phyloP scores from a whole-genome alignment of 1,140 invertebrate genomes.

The Neodiprion virginianus region DNA sequence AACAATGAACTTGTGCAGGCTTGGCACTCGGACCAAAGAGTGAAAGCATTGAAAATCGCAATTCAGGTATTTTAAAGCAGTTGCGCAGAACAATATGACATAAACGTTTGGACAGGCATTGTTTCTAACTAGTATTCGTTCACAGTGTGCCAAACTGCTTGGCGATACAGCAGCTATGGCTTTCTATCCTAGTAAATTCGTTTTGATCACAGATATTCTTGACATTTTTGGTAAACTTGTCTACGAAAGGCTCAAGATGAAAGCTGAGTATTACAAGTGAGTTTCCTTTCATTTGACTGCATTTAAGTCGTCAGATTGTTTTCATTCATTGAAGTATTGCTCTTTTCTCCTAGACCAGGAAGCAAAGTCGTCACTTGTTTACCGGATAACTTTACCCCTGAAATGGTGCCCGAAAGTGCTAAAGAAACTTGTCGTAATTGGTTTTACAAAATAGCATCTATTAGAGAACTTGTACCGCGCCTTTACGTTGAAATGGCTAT shows the following conservation, averaged over 20 bases:
- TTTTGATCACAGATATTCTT: conserved; percentile 93
- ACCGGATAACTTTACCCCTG: conserved; percentile 74
- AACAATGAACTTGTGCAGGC: conserved; percentile 88
- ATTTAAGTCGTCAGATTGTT: conserved; percentile 11
- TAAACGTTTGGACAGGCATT: neutral
- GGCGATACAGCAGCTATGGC: conserved; percentile 86
- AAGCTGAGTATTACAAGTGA: conserved; percentile 73
- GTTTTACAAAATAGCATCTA: conserved; percentile 99
- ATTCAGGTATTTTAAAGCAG: conserved; percentile 71
- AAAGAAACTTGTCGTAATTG: conserved; percentile 98
- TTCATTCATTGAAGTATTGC: conserved; percentile 20
- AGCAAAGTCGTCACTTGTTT: conserved; percentile 63
- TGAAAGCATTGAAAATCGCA: conserved; percentile 95
- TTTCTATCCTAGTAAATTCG: conserved; percentile 98
- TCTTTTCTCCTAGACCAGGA: conserved; percentile 55
- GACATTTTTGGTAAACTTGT: conserved; percentile 95
- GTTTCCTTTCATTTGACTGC: conserved; percentile 36
- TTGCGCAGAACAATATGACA: neutral
- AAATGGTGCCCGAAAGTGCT: conserved; percentile 84
- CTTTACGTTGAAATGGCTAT: conserved; percentile 95
- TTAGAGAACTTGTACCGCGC: conserved; percentile 92
- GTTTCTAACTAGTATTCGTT: conserved; percentile 35
- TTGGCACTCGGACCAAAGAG: conserved; percentile 93
- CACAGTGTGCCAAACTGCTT: conserved; percentile 90
- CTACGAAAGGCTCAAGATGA: conserved; percentile 83